Evolutionary conservation across 2,113 vertebrate genomes (phyloP), one percentile per base, ranked within the genome.

Genomic region (Erythrocebus patas): DNA sequence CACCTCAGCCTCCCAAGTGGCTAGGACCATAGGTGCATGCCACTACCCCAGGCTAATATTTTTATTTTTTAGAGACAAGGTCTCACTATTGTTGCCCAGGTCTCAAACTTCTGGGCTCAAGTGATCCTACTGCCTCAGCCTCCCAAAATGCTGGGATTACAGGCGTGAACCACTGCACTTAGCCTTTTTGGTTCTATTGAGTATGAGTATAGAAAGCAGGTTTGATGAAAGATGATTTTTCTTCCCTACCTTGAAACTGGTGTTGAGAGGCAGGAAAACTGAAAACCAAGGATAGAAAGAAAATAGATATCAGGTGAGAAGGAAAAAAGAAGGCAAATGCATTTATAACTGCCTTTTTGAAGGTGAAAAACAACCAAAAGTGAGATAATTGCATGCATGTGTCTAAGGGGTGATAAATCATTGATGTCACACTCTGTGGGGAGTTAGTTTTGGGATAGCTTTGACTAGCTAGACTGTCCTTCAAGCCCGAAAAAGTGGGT

Each of bases 261-360:
- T 68, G 3, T 59, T 55, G 30, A 93, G 91, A 66, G 35, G 38
- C 32, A 38, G 48, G 18, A 81, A 90, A 89, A 82, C 23, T 45
- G 75, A 94, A 81, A 96, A 79, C 14, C 22, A 68, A 66, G 22
- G 5, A 4, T 75, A 75, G 66, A 78, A 68, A 80, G 32, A 52
- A 94, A 78, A 73, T 45, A 83, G 61, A 91, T 55, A 84, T 70
- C 50, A 85, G 75, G 5, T 95, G 59, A 84, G 45, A 82, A 76
- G 73, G 17, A 83, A 84, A 32, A 86, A 86, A 57, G 57, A 81
- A 50, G 59, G 57, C 43, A 81, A 89, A 70, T 91, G 43, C 22
- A 52, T 95, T 95, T 88, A 48, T 83, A 95, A 87, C 75, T 88
- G 89, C 57, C 87, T 79, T 83, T 93, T 85, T 76, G 70, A 55